Percentiles rank a stretch among this genome's conserved stretches.
phyloP scores from a whole-genome alignment of 2,888 invertebrate genomes.

The Vandiemenella viatica region DNA sequence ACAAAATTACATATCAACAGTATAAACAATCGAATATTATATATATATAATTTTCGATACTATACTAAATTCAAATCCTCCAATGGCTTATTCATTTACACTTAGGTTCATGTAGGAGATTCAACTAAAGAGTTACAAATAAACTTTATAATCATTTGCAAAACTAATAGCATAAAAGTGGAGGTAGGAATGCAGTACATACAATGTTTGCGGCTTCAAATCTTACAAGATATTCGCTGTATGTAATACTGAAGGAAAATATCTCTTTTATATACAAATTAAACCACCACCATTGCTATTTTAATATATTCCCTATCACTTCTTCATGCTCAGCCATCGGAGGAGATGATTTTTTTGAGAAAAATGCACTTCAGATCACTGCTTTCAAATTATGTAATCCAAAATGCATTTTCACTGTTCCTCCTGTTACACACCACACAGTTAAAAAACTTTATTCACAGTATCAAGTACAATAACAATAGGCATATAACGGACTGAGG shows the following conservation, averaged over 20 bases:
- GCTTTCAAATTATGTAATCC: neutral
- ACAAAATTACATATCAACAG: neutral
- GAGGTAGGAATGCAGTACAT: neutral
- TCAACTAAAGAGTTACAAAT: too few species aligned
- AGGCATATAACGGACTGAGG: neutral
- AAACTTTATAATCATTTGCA: too few species aligned
- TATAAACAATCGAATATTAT: neutral
- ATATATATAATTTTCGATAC: neutral
- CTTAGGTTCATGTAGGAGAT: too few species aligned
- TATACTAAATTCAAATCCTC: neutral
- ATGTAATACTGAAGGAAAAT: neutral
- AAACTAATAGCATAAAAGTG: neutral
- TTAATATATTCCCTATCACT: neutral
- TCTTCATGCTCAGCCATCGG: constrained; percentile 13
- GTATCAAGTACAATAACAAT: neutral
- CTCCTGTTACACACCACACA: neutral
- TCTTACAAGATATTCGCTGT: neutral
- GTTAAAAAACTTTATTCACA: neutral
- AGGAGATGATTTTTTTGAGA: constrained; percentile 15
- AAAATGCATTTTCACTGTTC: constrained; percentile 11
- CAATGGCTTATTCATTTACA: neutral
- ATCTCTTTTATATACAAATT: neutral
- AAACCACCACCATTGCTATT: neutral
- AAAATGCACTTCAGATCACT: constrained; percentile 6
- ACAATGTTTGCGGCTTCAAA: neutral